Evolutionary conservation across 2,888 invertebrate species (phyloP).

Genomic region (Corbicula japonica): DNA sequence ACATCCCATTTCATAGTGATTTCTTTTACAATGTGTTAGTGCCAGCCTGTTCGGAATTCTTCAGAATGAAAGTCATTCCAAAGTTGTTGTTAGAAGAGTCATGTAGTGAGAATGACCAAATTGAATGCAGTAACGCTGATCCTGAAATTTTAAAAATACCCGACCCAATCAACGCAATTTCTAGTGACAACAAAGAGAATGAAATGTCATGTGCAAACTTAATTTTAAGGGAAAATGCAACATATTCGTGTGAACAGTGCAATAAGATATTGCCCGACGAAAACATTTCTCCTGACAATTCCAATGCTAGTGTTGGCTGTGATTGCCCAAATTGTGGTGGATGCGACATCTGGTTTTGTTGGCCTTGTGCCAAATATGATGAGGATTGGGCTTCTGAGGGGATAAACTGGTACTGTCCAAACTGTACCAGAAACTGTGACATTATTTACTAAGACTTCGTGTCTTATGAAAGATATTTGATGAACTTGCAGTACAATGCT

Average conservation of each 20-base stretch:
- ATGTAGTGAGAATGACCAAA: not conserved
- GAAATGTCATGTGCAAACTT: no score
- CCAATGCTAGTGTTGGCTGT: constrained; percentile 50
- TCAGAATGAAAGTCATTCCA: not conserved
- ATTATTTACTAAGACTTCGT: constrained; percentile 36
- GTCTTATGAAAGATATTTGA: no score
- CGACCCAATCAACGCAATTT: no score
- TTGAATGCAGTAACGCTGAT: no score
- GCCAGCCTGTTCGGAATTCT: not conserved
- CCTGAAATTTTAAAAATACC: no score
- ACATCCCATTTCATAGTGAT: not conserved
- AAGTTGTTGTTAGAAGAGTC: not conserved
- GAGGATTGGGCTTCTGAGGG: constrained; percentile 20
- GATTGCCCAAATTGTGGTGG: constrained; percentile 49
- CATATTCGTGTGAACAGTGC: no score
- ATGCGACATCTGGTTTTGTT: constrained; percentile 47
- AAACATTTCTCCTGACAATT: constrained; percentile 21
- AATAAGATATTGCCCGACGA: constrained; percentile 45
- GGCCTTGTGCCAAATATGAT: constrained; percentile 48
- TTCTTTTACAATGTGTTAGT: not conserved
- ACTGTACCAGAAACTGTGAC: constrained; percentile 39
- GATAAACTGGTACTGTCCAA: constrained; percentile 38
- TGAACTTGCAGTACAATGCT: no score
- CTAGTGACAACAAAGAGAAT: no score
- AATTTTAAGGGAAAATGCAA: no score